phyloP scores from a whole-genome alignment of 2,888 invertebrate genomes.

The Drosophila putrida region DNA sequence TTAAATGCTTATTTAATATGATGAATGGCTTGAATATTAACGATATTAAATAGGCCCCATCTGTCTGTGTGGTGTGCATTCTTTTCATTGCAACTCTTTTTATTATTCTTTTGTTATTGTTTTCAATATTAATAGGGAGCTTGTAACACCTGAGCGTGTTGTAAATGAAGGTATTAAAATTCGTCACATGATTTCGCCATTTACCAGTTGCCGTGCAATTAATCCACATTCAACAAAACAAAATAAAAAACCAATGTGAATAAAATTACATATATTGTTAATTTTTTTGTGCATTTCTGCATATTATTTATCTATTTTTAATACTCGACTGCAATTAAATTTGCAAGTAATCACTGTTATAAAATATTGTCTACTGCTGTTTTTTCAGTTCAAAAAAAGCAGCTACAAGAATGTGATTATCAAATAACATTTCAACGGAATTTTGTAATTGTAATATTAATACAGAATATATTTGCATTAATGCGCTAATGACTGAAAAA shows the following conservation, averaged over 20 bases:
- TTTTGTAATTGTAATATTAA: constrained; percentile 26
- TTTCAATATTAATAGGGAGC: constrained; percentile 32
- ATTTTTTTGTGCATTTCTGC: constrained; percentile 11
- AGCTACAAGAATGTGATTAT: constrained; percentile 13
- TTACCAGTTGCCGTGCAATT: constrained; percentile 43
- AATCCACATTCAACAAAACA: too few species aligned
- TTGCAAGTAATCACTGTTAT: constrained; percentile 8
- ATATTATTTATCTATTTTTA: constrained; percentile 46
- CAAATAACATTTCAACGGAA: constrained; percentile 12
- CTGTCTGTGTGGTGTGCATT: constrained; percentile 22
- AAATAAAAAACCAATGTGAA: constrained; percentile 25
- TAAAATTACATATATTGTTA: constrained; percentile 17
- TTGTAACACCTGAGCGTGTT: constrained; percentile 42
- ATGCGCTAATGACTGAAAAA: constrained; percentile 13
- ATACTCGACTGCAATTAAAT: constrained; percentile 38
- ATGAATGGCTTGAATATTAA: constrained; percentile 59
- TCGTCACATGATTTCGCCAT: constrained; percentile 57
- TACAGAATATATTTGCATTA: constrained; percentile 29
- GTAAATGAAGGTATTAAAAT: constrained; percentile 68
- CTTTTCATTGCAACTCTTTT: constrained; percentile 15
- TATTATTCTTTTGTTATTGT: constrained; percentile 20
- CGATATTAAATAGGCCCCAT: constrained; percentile 52
- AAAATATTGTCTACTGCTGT: neutral
- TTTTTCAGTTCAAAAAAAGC: neutral
- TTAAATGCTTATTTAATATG: constrained; percentile 64